Evolutionary conservation across 1,140 invertebrate genomes (phyloP).

Genomic region (Caenorhabditis latens): DNA sequence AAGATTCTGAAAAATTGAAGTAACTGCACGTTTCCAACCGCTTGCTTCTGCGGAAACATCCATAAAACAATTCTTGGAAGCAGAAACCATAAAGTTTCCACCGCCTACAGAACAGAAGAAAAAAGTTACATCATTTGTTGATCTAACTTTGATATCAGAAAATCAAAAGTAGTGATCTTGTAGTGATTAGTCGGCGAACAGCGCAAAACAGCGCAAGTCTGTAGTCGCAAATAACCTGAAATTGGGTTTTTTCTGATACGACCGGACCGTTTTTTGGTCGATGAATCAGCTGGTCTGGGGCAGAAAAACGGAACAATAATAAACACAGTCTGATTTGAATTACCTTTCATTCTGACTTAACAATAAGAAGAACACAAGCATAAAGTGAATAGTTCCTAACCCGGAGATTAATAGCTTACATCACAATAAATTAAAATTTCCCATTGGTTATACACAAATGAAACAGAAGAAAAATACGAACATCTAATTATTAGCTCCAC

Average conservation of each 20-base stretch:
- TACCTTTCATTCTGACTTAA: not conserved
- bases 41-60: not conserved
- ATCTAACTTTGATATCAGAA: constrained; percentile 14
- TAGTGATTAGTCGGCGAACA: constrained; percentile 43
- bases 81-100: constrained; percentile 7
- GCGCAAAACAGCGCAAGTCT: constrained; percentile 1
- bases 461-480: not conserved
- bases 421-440: constrained; percentile 11
- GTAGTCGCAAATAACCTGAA: constrained; percentile 37
- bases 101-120: not conserved
- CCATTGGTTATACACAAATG: not conserved
- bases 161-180: constrained; percentile 25
- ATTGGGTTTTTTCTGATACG: constrained; percentile 13
- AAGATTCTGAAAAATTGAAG: no score
- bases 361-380: not conserved
- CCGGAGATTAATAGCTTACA: constrained; percentile 9
- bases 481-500: constrained; percentile 35
- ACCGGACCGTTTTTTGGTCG: constrained; percentile 17
- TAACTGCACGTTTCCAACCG: no score
- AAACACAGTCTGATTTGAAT: not conserved
- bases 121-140: constrained; percentile 14
- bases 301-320: not conserved
- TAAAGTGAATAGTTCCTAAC: not conserved
- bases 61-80: not conserved
- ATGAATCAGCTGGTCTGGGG: constrained; percentile 13